Evolutionary conservation across 2,888 invertebrate genomes (phyloP), one percentile per base, ranked within the genome.

Genomic region (Mimas tiliae): DNA sequence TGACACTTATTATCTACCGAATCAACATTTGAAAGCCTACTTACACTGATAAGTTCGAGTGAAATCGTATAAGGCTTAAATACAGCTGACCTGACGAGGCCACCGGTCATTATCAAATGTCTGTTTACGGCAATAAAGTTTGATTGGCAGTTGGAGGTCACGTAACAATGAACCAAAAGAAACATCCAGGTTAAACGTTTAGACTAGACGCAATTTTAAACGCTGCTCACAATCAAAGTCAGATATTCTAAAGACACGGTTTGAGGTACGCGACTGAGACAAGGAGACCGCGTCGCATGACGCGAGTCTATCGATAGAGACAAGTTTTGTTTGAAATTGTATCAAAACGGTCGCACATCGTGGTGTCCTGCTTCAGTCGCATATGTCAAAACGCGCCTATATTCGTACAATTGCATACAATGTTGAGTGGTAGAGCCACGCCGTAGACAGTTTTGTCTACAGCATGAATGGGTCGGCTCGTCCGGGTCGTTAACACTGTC

Each of bases 101-200:
- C 83, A 79, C 77, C 67, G 74, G 76, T 83, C 78, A 81, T 84
- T 81, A 81, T 77, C 68, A 73, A 72, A 74, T 74, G 72, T 71
- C 77, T 80, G 79, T 76, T 80, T 80, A 79, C 71, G 81, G 78
- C 74, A 78, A 79, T 82, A 79, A 82, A 81, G 73, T 70, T 67
- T 83, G 85, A 86, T 79, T 80, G 85, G 79, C 85, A 80, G 77
- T 83, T 82, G 72, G 77, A 81, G 86, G 85, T 78, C 83, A 74
- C 63, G 55, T 45, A 68, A 67, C 64, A 70, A 74, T 72, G 71
- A 73, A 58, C 58, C 81, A 82, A 82, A 82, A 81, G 77, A 76
- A 69, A 72, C 72, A 66, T 78, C 72, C 73, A 75, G 82, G 81
- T 58, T 58, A 58, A 58, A 58, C 58, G 58, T 12, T 53, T 19